Base-by-base conservation (phyloP, 2,113 vertebrate genomes). In the Colistium nudipinnis region DNA sequence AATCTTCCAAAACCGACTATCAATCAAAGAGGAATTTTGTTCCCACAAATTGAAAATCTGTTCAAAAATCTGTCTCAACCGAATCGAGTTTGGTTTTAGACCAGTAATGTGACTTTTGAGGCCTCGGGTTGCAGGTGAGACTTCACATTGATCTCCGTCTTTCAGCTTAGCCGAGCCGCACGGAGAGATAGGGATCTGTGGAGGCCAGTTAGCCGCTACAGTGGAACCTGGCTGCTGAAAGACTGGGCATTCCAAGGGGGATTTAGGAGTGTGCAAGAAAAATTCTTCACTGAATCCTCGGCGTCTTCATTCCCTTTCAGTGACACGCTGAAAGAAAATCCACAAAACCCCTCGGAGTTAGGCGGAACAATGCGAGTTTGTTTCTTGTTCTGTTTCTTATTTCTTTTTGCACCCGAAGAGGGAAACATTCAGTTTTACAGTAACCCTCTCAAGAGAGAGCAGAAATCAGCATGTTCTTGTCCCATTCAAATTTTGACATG, bases 201-300 rank as follows among this genome's bases (percentile, higher is more conserved):
- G 59, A 66, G 68, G 65, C 70, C 71, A 33, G 65, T 56, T 20
- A 25, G 68, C 7, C 27, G 35, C 65, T 25, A 28, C 33, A 65
- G 75, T 55, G 70, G 84, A 71, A 80, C 62, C 62, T 70, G 45
- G 62, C 60, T 61, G 87, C 70, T 89, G 86, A 90, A 80, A 88
- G 87, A 86, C 54, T 14, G 25, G 44, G 62, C 81, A 91, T 92
- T 90, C 91, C 86, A 79, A 5, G 24, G 44, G 73, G 85, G 89
- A 91, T 91, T 91, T 89, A 65, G 71, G 24, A 41, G 62, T 57
- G 44, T 54, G 56, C 35, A 70, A 61, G 80, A 81, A 90, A 89
- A 87, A 54, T 54, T 44, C 66, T 76, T 68, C 75, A 49, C 64
- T 62, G 51, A 84, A 74, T 62, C 62, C 38, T 20, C 36, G 20